These are phyloP conservation scores for Centrocercus urophasianus DNA, from an alignment of 2,113 vertebrate genomes.

Conservation along the genomic window DNA sequence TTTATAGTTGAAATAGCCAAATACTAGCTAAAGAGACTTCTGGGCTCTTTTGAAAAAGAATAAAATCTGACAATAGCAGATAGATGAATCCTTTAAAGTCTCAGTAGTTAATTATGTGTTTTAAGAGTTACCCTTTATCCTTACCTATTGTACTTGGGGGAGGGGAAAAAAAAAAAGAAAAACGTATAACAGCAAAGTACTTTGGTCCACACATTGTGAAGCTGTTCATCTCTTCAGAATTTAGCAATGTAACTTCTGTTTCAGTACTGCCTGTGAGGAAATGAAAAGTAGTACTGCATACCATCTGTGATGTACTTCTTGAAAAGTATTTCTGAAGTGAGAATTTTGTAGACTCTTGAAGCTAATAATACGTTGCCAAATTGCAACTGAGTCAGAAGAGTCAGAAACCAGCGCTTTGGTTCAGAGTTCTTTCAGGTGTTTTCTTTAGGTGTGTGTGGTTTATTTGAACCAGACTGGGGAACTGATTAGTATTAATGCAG, in stretches of 20 bases:
- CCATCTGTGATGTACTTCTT: background rate
- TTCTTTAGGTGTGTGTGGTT: background rate
- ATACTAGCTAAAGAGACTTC: background rate
- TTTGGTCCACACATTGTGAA: fast-evolving
- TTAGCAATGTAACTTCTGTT: background rate
- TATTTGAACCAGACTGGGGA: background rate
- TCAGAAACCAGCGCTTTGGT: background rate
- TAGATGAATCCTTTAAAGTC: background rate
- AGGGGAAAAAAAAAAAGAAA: background rate
- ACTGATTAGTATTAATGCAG: background rate
- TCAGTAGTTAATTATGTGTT: background rate
- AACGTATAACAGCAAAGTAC: fast-evolving
- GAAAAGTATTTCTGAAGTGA: background rate
- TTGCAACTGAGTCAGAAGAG: background rate
- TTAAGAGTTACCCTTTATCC: background rate
- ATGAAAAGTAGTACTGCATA: background rate
- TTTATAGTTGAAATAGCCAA: background rate
- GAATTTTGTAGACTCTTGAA: background rate
- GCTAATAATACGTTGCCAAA: background rate
- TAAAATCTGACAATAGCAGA: background rate
- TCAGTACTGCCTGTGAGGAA: background rate
- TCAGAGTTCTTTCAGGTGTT: background rate
- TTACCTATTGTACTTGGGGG: background rate
- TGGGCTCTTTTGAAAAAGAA: background rate
- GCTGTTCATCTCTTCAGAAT: background rate